A percentile compares a stretch with the other conserved stretches of the same genome.
Evolutionary conservation across 1,140 invertebrate species (phyloP).

Genomic region (Wiebesia pumilae): DNA sequence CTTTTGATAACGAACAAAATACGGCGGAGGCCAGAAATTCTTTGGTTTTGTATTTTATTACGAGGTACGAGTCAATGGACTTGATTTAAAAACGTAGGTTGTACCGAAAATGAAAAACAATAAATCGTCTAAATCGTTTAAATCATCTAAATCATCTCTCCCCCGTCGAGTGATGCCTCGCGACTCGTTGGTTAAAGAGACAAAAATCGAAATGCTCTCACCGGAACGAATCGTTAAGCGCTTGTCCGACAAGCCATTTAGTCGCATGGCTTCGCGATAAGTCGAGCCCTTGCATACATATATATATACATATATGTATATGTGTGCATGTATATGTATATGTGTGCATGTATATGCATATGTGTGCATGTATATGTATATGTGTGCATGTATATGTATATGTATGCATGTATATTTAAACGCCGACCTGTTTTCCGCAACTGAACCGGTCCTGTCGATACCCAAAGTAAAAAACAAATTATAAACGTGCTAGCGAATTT

Average conservation of each 20-base stretch:
- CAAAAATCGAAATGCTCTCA: background rate
- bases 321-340: too few species aligned
- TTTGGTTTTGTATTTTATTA: background rate
- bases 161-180: background rate
- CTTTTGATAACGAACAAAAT: background rate
- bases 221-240: slow-evolving; percentile 69
- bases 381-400: too few species aligned
- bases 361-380: too few species aligned
- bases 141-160: too few species aligned
- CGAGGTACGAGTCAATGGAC: background rate
- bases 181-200: background rate
- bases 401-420: slow-evolving; percentile 56
- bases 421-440: slow-evolving; percentile 66
- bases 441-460: slow-evolving; percentile 57
- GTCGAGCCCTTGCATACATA: slow-evolving; percentile 63
- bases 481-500: background rate
- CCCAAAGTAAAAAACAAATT: background rate
- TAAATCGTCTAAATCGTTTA: background rate
- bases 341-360: too few species aligned
- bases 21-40: background rate
- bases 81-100: background rate
- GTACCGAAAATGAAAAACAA: background rate
- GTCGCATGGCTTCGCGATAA: slow-evolving; percentile 66
- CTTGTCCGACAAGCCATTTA: slow-evolving; percentile 76
- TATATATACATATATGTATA: too few species aligned